Conservation (phyloP, 2,113 vertebrate species). For the Hippocampus zosterae region DNA sequence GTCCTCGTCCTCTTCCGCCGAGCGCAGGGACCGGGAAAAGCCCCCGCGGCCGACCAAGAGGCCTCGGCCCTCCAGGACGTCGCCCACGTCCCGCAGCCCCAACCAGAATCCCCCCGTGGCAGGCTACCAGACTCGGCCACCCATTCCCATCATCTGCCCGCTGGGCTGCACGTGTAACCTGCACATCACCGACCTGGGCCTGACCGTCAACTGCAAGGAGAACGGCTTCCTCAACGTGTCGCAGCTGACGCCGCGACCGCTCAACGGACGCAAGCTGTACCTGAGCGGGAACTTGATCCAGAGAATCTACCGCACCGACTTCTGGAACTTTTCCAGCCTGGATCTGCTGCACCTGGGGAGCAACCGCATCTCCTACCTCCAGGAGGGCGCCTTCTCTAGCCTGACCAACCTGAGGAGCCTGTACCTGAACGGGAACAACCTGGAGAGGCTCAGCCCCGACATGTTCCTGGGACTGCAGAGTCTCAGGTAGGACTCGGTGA, state of each 20-base stretch:
- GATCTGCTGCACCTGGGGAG: slow-evolving; percentile 95
- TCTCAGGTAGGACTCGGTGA: slow-evolving; percentile 62
- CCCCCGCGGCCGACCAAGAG: slow-evolving; percentile 85
- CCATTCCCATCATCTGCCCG: slow-evolving; percentile 94
- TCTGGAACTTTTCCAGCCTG: slow-evolving; percentile 97
- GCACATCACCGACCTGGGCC: slow-evolving; percentile 92
- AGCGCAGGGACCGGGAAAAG: slow-evolving; percentile 82
- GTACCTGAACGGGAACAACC: slow-evolving; percentile 92
- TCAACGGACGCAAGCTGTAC: slow-evolving; percentile 95
- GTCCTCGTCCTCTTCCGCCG: slow-evolving; percentile 74
- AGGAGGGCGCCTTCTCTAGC: slow-evolving; percentile 94
- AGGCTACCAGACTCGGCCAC: slow-evolving; percentile 92
- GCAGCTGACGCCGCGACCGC: slow-evolving; percentile 89
- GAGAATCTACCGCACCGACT: slow-evolving; percentile 92
- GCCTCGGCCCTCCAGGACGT: slow-evolving; percentile 81
- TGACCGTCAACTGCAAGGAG: slow-evolving; percentile 97
- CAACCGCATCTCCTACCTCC: slow-evolving; percentile 94
- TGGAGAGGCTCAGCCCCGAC: slow-evolving; percentile 86
- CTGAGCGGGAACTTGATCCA: slow-evolving; percentile 95
- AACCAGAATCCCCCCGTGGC: slow-evolving; percentile 90
- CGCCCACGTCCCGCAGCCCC: slow-evolving; percentile 84
- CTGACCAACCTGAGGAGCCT: slow-evolving; percentile 89
- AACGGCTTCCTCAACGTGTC: slow-evolving; percentile 89
- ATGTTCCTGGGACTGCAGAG: slow-evolving; percentile 94
- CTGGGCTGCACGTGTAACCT: slow-evolving; percentile 91